These are phyloP conservation scores for Mercenaria mercenaria DNA, from an alignment of 1,140 invertebrate species.

Conservation along the genomic window DNA sequence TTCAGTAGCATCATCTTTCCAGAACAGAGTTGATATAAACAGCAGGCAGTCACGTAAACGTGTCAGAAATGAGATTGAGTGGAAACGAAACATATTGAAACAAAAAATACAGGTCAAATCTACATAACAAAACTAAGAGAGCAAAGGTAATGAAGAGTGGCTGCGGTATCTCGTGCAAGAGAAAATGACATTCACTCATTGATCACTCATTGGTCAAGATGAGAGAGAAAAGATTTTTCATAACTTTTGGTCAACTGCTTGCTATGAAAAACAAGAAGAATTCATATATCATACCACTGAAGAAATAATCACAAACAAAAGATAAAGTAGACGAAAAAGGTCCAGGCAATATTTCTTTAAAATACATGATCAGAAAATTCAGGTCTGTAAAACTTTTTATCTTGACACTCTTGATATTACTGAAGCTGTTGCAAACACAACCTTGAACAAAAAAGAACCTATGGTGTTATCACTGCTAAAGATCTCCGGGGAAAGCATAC, in stretches of 20 bases:
- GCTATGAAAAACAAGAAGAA: conserved; percentile 22
- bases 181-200: background rate
- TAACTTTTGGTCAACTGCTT: background rate
- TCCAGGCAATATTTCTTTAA: background rate
- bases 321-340: background rate
- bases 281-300: background rate
- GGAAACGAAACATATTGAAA: background rate
- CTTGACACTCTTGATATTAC: background rate
- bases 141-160: background rate
- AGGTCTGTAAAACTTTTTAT: background rate
- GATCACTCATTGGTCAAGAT: background rate
- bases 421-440: background rate
- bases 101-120: background rate
- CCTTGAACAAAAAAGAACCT: background rate
- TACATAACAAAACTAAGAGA: background rate
- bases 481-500: background rate
- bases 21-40: no score
- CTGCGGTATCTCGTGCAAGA: background rate
- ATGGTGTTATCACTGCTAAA: no score
- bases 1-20: no score
- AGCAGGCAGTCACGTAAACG: background rate
- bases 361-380: background rate
- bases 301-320: background rate
- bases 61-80: background rate
- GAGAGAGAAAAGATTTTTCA: background rate